Evolutionary conservation across 2,888 invertebrate species (phyloP).

Genomic region (Oligia latruncula): DNA sequence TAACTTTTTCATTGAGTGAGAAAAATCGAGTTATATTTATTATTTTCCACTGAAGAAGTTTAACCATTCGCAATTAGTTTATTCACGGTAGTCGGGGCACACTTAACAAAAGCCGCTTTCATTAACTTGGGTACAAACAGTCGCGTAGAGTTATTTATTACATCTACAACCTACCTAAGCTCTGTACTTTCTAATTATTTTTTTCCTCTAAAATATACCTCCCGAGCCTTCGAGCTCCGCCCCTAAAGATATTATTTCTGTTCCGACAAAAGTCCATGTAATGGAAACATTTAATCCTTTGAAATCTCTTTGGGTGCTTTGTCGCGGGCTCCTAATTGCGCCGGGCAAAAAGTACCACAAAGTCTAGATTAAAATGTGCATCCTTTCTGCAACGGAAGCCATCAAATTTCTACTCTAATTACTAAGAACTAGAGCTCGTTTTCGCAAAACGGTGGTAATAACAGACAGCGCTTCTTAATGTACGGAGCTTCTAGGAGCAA

Average conservation of each 20-base stretch:
- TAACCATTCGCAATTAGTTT: slow-evolving; percentile 37
- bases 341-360: slow-evolving; percentile 80
- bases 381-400: slow-evolving; percentile 53
- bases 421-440: slow-evolving; percentile 58
- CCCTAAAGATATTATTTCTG: slow-evolving; percentile 66
- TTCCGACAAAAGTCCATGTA: slow-evolving; percentile 74
- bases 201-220: slow-evolving; percentile 12
- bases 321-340: slow-evolving; percentile 82
- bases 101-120: slow-evolving; percentile 37
- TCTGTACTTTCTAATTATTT: background rate
- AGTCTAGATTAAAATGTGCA: slow-evolving; percentile 84
- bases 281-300: slow-evolving; percentile 86
- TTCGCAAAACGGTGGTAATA: slow-evolving; percentile 51
- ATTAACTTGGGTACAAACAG: slow-evolving; percentile 28
- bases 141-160: slow-evolving; percentile 35
- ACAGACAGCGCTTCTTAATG: slow-evolving; percentile 73
- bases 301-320: slow-evolving; percentile 79
- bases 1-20: background rate
- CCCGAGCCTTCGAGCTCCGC: slow-evolving; percentile 38
- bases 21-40: background rate
- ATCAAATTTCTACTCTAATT: slow-evolving; percentile 66
- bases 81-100: slow-evolving; percentile 22
- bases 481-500: slow-evolving; percentile 75
- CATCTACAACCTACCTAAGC: background rate
- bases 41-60: background rate